Evolutionary conservation across 2,113 vertebrate genomes (phyloP).

Genomic region (Aramus guarauna): DNA sequence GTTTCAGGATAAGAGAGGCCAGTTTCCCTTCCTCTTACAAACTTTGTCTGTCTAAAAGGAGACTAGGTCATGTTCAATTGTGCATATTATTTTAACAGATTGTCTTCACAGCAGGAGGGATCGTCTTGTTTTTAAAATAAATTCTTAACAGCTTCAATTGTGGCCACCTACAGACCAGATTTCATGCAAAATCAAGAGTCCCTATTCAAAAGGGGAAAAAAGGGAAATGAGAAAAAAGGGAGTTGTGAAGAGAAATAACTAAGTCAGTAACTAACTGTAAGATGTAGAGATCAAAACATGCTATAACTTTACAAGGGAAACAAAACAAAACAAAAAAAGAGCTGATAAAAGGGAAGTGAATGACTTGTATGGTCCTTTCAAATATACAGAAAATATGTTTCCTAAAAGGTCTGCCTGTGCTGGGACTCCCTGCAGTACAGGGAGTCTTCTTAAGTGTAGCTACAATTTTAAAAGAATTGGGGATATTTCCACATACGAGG

Average conservation of each 20-base stretch:
- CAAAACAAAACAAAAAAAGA: background rate
- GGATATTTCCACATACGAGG: background rate
- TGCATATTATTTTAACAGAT: constrained; percentile 35
- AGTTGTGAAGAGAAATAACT: background rate
- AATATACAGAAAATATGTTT: background rate
- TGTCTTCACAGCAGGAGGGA: background rate
- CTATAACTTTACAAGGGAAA: background rate
- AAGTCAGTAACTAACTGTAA: background rate
- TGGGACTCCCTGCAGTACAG: background rate
- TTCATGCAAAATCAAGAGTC: constrained; percentile 13
- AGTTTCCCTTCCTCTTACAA: background rate
- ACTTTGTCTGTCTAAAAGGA: background rate
- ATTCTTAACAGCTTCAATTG: constrained; percentile 25
- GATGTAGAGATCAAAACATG: background rate
- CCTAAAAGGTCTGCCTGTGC: background rate
- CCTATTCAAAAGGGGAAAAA: background rate
- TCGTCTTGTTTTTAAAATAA: constrained; percentile 51
- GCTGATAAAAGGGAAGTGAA: background rate
- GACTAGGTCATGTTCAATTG: background rate
- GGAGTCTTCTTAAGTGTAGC: background rate
- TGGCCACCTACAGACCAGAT: constrained; percentile 43
- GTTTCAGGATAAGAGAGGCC: background rate
- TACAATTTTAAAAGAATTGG: background rate
- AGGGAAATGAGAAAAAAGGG: background rate
- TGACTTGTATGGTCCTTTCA: background rate